phyloP scores from a whole-genome alignment of 1,140 invertebrate genomes.

The Campoletis sonorensis region DNA sequence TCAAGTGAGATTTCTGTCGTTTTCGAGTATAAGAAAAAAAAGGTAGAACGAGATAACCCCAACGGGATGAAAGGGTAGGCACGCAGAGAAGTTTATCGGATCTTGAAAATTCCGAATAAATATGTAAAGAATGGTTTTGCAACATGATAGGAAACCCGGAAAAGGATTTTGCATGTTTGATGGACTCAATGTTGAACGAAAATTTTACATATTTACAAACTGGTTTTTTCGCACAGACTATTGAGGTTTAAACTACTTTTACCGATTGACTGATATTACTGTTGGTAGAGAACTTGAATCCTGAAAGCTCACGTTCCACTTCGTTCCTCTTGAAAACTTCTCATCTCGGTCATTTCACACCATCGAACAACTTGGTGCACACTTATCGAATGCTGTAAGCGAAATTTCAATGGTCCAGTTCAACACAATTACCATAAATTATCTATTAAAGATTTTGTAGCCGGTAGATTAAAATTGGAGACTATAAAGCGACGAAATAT shows the following conservation, averaged over 20 bases:
- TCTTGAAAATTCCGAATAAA: too few species aligned
- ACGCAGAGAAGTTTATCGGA: too few species aligned
- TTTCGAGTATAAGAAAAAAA: too few species aligned
- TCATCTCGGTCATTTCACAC: neutral
- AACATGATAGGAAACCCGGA: too few species aligned
- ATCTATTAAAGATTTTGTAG: too few species aligned
- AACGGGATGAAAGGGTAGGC: too few species aligned
- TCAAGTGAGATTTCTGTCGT: too few species aligned
- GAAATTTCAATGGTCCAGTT: neutral
- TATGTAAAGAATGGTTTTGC: too few species aligned
- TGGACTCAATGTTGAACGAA: neutral
- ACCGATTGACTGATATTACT: neutral
- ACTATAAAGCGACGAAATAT: too few species aligned
- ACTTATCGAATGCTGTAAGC: neutral
- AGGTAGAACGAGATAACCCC: too few species aligned
- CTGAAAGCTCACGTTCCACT: neutral
- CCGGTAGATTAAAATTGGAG: too few species aligned
- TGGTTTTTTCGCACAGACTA: neutral
- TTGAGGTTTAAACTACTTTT: neutral
- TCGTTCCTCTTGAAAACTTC: neutral
- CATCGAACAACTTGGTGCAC: neutral
- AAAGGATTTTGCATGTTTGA: neutral
- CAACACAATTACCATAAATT: too few species aligned
- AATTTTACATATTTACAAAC: neutral
- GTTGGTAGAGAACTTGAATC: constrained; percentile 13